A percentile compares a stretch with the other conserved stretches of the same genome.
phyloP scores from a whole-genome alignment of 2,888 invertebrate species.

The Trissonchulus sp. region DNA sequence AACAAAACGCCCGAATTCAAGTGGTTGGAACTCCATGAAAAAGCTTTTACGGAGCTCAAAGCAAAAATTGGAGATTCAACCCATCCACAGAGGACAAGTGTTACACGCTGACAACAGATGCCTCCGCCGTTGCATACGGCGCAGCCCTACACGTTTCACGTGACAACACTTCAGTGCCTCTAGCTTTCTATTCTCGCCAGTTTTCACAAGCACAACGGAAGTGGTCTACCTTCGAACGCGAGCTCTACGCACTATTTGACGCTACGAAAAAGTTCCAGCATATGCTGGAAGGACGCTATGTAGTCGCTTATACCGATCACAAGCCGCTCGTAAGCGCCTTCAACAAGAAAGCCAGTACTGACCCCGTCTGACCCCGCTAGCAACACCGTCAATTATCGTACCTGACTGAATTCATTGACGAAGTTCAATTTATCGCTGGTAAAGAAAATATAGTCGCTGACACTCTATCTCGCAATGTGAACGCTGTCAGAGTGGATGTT shows the following conservation, averaged over 20 bases:
- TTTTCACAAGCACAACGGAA: slow-evolving; percentile 7
- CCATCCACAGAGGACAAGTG: background rate
- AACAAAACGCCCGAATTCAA: no score
- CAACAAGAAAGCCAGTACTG: background rate
- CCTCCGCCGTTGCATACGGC: slow-evolving; percentile 5
- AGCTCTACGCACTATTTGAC: slow-evolving; percentile 18
- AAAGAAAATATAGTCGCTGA: no score
- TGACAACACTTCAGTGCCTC: background rate
- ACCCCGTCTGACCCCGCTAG: no score
- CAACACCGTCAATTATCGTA: no score
- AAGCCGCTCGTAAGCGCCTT: slow-evolving; percentile 6
- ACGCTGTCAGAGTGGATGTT: no score
- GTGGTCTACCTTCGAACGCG: slow-evolving; percentile 21
- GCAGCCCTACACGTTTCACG: background rate
- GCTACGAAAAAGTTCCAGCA: slow-evolving; percentile 2
- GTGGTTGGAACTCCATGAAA: background rate
- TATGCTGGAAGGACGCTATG: slow-evolving; percentile 17
- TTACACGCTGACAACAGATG: background rate
- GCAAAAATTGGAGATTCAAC: background rate
- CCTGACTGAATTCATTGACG: no score
- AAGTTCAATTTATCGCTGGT: no score
- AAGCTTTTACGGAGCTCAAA: slow-evolving; percentile 7
- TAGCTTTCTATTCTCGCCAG: slow-evolving; percentile 18
- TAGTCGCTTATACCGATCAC: slow-evolving; percentile 9
- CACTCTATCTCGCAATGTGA: no score